Percentiles rank a stretch among this genome's conserved stretches.
These are phyloP conservation scores for Cirrhinus molitorella DNA, from an alignment of 2,797 vertebrate genomes.

Conservation along the genomic window DNA sequence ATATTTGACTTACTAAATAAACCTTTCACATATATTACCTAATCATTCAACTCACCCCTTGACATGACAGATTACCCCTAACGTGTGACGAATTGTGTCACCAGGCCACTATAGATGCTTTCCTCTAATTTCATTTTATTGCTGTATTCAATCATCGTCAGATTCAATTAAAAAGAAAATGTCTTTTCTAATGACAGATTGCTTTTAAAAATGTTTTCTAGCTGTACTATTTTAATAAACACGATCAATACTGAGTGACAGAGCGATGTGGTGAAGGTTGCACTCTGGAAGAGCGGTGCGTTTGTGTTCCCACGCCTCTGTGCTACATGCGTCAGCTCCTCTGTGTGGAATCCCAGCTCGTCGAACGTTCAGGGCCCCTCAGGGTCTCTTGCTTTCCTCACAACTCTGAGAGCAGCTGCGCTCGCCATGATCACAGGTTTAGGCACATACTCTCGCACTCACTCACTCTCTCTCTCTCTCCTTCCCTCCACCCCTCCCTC, in stretches of 20 bases:
- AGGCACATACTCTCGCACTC: slow-evolving; percentile 32
- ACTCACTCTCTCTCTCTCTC: slow-evolving; percentile 40
- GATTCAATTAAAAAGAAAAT: neutral
- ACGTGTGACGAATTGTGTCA: neutral
- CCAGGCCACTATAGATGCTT: neutral
- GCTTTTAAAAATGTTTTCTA: slow-evolving; percentile 33
- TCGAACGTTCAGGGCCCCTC: slow-evolving; percentile 69
- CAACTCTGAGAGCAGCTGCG: slow-evolving; percentile 69
- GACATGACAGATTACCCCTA: neutral
- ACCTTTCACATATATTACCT: neutral
- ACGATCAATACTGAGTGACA: slow-evolving; percentile 51
- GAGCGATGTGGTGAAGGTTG: slow-evolving; percentile 20
- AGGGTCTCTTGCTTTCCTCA: slow-evolving; percentile 69
- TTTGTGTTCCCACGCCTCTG: slow-evolving; percentile 36
- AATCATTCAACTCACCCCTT: neutral
- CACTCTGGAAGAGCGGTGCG: slow-evolving; percentile 34
- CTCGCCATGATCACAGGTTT: slow-evolving; percentile 62
- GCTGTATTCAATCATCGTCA: neutral
- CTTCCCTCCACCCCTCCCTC: neutral
- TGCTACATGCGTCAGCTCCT: slow-evolving; percentile 31
- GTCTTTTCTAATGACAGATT: slow-evolving; percentile 11
- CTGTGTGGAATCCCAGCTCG: slow-evolving; percentile 66
- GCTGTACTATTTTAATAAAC: slow-evolving; percentile 16
- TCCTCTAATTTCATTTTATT: neutral
- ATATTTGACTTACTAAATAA: neutral